These are phyloP conservation scores for Callyntrura sp. DNA, from an alignment of 2,888 invertebrate genomes.

Conservation along the genomic window DNA sequence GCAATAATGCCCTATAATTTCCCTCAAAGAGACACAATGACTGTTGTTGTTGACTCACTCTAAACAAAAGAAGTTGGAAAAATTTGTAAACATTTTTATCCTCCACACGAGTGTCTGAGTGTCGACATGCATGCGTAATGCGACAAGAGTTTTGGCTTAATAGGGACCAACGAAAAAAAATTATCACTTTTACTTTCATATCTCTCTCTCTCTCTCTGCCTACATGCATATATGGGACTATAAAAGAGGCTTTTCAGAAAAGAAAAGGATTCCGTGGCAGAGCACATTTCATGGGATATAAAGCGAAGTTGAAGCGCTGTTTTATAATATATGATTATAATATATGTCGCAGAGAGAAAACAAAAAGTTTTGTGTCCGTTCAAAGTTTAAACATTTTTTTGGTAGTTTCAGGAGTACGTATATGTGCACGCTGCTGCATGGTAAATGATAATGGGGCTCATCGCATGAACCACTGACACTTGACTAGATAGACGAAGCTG, in stretches of 20 bases:
- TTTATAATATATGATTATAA: neutral
- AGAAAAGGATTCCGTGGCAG: neutral
- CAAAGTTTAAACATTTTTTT: neutral
- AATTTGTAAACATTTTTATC: constrained; percentile 36
- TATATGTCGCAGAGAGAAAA: neutral
- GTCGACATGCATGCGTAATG: constrained; percentile 34
- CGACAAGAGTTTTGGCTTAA: neutral
- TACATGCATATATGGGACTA: neutral
- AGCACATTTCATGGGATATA: too few species aligned
- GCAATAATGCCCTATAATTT: neutral
- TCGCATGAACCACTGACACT: too few species aligned
- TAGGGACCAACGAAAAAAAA: neutral
- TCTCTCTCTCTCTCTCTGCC: too few species aligned
- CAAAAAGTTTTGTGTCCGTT: constrained; percentile 12
- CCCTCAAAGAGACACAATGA: neutral
- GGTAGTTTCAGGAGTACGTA: neutral
- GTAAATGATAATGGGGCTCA: too few species aligned
- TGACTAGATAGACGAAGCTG: too few species aligned
- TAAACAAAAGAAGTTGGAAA: constrained; percentile 2
- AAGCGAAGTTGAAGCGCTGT: neutral
- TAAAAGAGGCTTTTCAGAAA: neutral
- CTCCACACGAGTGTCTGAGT: neutral
- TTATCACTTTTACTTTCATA: neutral
- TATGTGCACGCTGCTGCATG: too few species aligned
- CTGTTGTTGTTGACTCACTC: neutral